Conservation (phyloP, 2,888 invertebrate genomes). For the Ommatoiulus sabulosus region DNA sequence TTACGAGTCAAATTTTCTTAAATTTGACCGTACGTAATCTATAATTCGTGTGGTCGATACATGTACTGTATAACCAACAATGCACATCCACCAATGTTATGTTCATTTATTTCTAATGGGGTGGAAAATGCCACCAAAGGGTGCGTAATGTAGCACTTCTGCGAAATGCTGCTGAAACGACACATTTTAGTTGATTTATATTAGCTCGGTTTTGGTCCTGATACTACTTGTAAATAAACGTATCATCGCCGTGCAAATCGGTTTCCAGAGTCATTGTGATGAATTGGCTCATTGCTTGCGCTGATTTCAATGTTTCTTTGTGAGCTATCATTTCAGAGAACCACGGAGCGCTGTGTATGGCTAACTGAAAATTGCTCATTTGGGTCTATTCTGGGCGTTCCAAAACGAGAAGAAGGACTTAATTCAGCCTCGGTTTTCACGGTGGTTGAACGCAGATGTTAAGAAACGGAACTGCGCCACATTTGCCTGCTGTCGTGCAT, state of each 20-base stretch:
- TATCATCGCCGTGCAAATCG: neutral
- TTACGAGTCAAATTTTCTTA: too few relatives aligned
- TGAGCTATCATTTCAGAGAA: neutral
- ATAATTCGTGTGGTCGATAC: too few relatives aligned
- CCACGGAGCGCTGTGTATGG: neutral
- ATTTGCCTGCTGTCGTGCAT: conserved; percentile 31
- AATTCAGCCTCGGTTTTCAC: conserved; percentile 47
- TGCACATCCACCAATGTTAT: too few relatives aligned
- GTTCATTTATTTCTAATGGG: too few relatives aligned
- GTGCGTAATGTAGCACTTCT: too few relatives aligned
- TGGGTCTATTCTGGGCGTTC: conserved; percentile 17
- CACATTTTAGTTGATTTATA: too few relatives aligned
- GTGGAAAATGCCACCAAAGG: too few relatives aligned
- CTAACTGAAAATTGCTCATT: neutral
- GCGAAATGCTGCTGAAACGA: too few relatives aligned
- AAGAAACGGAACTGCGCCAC: conserved; percentile 42
- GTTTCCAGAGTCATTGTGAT: neutral
- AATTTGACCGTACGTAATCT: too few relatives aligned
- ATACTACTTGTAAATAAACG: neutral
- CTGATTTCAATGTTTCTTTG: neutral
- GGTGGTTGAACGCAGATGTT: conserved; percentile 50
- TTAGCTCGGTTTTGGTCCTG: neutral
- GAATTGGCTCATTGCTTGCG: neutral
- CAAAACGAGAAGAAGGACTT: conserved; percentile 7
- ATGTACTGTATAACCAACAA: too few relatives aligned